These are phyloP conservation scores for Autographa pulchrina DNA, from an alignment of 2,888 invertebrate species.

Conservation along the genomic window DNA sequence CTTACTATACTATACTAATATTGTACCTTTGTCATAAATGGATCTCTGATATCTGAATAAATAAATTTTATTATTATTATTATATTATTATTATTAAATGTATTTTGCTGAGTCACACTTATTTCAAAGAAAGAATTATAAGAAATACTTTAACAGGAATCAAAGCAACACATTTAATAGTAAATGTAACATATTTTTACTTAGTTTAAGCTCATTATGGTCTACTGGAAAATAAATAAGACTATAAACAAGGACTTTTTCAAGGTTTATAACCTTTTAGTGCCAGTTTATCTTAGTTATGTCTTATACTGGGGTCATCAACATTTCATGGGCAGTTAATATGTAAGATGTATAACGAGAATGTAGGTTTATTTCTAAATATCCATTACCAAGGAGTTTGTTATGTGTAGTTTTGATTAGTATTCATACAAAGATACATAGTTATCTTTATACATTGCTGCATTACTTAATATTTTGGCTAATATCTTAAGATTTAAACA, in stretches of 20 bases:
- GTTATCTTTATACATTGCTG: no score
- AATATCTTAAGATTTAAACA: no score
- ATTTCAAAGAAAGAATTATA: no score
- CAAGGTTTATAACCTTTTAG: conserved; percentile 24
- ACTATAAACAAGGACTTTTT: conserved; percentile 16
- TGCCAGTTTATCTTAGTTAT: conserved; percentile 33
- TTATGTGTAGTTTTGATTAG: background rate
- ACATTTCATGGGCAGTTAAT: conserved; percentile 44
- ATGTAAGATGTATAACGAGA: conserved; percentile 21
- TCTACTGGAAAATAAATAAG: conserved; percentile 17
- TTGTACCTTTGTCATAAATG: no score
- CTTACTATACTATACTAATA: no score
- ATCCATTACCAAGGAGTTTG: conserved; percentile 2
- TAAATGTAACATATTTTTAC: background rate
- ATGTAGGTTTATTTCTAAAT: conserved; percentile 31
- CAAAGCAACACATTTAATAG: no score
- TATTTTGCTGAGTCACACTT: no score
- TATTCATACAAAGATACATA: background rate
- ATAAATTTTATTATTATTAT: no score
- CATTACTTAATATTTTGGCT: no score
- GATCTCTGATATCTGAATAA: no score
- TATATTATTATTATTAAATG: no score
- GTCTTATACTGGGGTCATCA: conserved; percentile 32
- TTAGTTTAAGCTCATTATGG: background rate
- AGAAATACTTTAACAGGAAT: no score